Evolutionary conservation across 2,797 vertebrate species (phyloP).

Genomic region (Peromyscus aztecus): DNA sequence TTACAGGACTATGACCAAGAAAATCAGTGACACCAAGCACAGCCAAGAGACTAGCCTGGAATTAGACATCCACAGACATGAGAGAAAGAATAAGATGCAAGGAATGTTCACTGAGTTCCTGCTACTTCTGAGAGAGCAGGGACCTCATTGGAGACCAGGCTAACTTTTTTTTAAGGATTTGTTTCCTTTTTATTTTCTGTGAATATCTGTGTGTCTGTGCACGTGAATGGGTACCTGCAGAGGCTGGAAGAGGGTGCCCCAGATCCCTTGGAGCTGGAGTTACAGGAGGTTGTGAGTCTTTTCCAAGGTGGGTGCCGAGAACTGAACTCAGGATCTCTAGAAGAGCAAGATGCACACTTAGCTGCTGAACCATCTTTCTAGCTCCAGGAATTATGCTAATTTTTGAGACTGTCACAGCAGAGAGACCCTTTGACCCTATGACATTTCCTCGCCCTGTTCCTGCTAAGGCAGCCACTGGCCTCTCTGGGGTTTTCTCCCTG

Average conservation of each 20-base stretch:
- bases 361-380: neutral
- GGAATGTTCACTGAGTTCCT: neutral
- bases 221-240: too few relatives aligned
- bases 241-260: neutral
- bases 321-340: neutral
- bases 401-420: too few relatives aligned
- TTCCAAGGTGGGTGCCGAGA: neutral
- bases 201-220: neutral
- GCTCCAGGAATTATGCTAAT: neutral
- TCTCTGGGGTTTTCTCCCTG: neutral
- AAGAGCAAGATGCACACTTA: neutral
- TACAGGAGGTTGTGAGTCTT: neutral
- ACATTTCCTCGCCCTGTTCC: neutral
- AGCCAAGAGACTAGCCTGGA: neutral
- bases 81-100: too few relatives aligned
- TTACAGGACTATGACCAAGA: neutral
- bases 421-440: too few relatives aligned
- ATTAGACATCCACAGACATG: accelerated
- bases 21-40: neutral
- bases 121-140: neutral
- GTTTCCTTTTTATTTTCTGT: neutral
- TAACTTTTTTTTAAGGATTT: neutral
- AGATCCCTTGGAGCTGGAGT: neutral
- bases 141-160: neutral
- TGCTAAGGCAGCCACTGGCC: neutral